Percentiles rank a stretch among this genome's conserved stretches.
These are phyloP conservation scores for Phylloscopus collybita DNA, from an alignment of 2,797 vertebrate genomes.

Conservation along the genomic window DNA sequence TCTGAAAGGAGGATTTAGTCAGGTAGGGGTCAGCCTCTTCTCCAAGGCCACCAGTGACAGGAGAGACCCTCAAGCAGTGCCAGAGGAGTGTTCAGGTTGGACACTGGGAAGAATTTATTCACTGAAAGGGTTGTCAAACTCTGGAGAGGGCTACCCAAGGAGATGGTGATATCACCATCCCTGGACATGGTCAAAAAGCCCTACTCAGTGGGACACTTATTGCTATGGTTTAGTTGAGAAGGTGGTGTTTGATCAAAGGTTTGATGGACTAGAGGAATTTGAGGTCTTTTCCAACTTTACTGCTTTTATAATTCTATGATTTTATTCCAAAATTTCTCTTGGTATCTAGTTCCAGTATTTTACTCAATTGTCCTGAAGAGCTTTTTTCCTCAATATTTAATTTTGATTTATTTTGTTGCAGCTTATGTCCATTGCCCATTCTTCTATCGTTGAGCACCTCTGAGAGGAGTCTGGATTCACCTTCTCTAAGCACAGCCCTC, in stretches of 20 bases:
- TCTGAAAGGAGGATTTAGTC: not conserved
- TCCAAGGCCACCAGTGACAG: not conserved
- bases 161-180: not conserved
- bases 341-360: not conserved
- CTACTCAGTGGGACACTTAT: not conserved
- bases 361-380: not conserved
- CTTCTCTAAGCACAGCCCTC: not conserved
- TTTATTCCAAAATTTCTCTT: not conserved
- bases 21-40: not conserved
- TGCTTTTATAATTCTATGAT: not conserved
- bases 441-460: not conserved
- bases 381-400: not conserved
- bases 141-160: not conserved
- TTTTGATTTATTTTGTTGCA: not conserved
- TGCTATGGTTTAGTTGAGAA: not conserved
- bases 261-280: not conserved
- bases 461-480: not conserved
- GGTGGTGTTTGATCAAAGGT: not conserved
- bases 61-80: not conserved
- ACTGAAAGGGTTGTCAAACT: not conserved
- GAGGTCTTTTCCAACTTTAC: not conserved
- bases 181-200: not conserved
- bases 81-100: not conserved
- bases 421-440: not conserved
- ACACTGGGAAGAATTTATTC: not conserved